phyloP scores from a whole-genome alignment of 2,797 vertebrate species.

The Danio tinwini region DNA sequence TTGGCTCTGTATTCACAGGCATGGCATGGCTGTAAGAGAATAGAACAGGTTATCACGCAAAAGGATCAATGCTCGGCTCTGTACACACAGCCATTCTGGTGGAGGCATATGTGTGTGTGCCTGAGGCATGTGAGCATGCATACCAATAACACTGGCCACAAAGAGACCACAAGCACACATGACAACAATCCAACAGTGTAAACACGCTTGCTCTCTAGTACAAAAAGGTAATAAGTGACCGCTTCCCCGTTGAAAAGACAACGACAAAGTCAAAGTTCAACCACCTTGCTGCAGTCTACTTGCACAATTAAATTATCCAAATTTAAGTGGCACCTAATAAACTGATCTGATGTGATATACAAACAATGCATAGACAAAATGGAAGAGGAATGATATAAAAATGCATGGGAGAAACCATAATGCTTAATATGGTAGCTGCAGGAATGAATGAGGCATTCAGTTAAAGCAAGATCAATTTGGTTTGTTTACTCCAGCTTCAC shows the following conservation, averaged over 20 bases:
- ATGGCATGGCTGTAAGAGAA: conserved; percentile 30
- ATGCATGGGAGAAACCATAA: background rate
- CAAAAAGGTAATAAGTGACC: conserved; percentile 10
- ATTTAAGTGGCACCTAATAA: background rate
- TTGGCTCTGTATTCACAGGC: conserved; percentile 37
- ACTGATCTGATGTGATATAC: background rate
- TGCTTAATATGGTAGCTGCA: background rate
- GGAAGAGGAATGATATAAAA: background rate
- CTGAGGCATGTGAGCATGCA: conserved; percentile 39
- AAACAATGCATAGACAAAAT: background rate
- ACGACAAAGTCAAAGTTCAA: background rate
- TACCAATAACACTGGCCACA: conserved; percentile 36
- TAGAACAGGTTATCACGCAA: conserved; percentile 46
- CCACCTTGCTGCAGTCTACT: background rate
- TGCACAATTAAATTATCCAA: background rate
- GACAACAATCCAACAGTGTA: conserved; percentile 15
- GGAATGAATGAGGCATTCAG: background rate
- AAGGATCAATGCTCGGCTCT: conserved; percentile 40
- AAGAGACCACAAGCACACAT: conserved; percentile 29
- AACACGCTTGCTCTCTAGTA: background rate
- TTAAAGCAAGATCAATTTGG: background rate
- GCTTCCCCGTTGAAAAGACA: background rate
- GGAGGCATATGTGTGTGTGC: conserved; percentile 26
- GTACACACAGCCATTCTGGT: conserved; percentile 29
- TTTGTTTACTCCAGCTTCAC: conserved; percentile 6